Evolutionary conservation across 1,140 invertebrate species (phyloP).

Genomic region (Ditylenchus dipsaci): DNA sequence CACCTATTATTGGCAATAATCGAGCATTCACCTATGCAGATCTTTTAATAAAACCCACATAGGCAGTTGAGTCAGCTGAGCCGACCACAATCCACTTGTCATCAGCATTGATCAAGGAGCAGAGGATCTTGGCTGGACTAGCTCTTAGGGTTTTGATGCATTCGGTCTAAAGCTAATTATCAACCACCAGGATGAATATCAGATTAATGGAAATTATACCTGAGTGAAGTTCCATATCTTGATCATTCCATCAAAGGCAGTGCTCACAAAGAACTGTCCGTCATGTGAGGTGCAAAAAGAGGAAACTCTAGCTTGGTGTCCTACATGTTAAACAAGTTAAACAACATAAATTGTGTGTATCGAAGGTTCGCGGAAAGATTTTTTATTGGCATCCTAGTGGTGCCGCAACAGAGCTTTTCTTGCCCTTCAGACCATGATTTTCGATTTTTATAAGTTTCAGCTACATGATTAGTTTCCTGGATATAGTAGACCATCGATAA

Average conservation of each 20-base stretch:
- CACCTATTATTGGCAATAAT: too few relatives aligned
- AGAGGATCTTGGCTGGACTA: constrained; percentile 41
- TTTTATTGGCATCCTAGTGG: too few relatives aligned
- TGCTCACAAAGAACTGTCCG: constrained; percentile 49
- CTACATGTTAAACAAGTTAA: too few relatives aligned
- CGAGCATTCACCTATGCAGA: constrained; percentile 41
- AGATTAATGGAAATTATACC: constrained; percentile 9
- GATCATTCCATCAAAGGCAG: constrained; percentile 46
- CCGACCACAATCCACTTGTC: constrained; percentile 48
- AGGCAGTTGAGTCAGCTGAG: constrained; percentile 52
- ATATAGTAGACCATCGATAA: too few relatives aligned
- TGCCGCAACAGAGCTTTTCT: too few relatives aligned
- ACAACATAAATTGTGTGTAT: too few relatives aligned
- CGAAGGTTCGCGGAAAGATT: too few relatives aligned
- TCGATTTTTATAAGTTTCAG: too few relatives aligned
- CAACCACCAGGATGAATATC: background rate
- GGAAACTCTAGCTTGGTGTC: constrained; percentile 50
- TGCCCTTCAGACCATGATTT: too few relatives aligned
- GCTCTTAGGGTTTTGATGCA: constrained; percentile 44
- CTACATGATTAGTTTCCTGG: too few relatives aligned
- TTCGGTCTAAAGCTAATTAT: constrained; percentile 26
- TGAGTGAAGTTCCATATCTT: constrained; percentile 48
- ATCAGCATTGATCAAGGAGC: constrained; percentile 48
- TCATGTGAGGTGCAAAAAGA: constrained; percentile 46
- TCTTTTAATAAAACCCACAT: constrained; percentile 37